Evolutionary conservation across 2,113 vertebrate species (phyloP), one percentile per base, ranked within the genome.

Genomic region (Bos javanicus): DNA sequence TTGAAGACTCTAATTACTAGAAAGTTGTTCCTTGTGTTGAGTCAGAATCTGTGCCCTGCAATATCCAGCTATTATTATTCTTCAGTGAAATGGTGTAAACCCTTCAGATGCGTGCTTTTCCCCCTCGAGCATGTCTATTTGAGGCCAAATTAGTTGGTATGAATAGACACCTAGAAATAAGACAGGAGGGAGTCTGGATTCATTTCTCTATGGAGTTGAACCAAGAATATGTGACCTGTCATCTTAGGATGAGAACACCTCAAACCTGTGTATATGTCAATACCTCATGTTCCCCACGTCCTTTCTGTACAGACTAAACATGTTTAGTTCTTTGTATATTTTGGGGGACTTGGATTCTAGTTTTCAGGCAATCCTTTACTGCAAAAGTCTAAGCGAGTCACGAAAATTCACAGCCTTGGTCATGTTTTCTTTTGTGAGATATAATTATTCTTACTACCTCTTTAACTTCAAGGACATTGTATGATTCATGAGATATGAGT

Each of bases 131-230:
- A 4, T 50, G 28, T 82, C 78, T 91, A 19, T 84, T 93, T 54
- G 25, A 88, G 87, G 76, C 57, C 39, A 54, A 17, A 25, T 52
- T 74, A 57, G 76, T 60, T 91, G 23, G 54, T 89, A 7, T 91
- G 82, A 92, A 76, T 57, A 83, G n/a, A 80, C 25, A 93, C 33
- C 57, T 57, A 74, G 78, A 96, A 96, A 87, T 80, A 90, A 62
- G 28, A 54, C 9, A 59, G 80, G 17, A 91, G 19, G 11, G 46
- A 90, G 52, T 62, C 91, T 91, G n/a, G 25, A 90, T 90, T 85
- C 1, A 0, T 93, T 96, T 95, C 62, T 84, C 33, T 43, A 28
- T 28, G 64, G 43, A 89, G 23, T 46, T 94, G 46, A 91, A 86
- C 90, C 78, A 57, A 71, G 89, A 93, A 86, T 74, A 60, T 80